phyloP scores from a whole-genome alignment of 2,797 vertebrate genomes.

The Trematomus bernacchii region DNA sequence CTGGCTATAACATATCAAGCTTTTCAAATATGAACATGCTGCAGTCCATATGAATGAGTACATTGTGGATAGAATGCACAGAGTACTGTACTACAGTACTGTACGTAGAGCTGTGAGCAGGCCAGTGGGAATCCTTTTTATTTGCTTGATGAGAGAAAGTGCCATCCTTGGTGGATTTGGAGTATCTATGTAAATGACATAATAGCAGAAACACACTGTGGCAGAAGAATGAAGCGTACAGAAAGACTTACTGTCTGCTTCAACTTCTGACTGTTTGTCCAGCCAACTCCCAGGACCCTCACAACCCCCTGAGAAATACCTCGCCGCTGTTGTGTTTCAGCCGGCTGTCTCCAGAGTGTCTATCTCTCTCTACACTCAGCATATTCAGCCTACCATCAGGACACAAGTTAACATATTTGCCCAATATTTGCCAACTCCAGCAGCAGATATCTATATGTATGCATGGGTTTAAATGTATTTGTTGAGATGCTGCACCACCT shows the following conservation, averaged over 20 bases:
- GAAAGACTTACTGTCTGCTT: conserved; percentile 36
- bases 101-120: background rate
- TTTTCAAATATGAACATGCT: background rate
- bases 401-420: background rate
- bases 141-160: conserved; percentile 12
- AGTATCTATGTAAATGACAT: conserved; percentile 19
- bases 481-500: background rate
- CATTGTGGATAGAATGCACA: background rate
- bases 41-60: background rate
- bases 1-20: background rate
- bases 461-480: background rate
- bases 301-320: conserved; percentile 60
- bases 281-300: conserved; percentile 33
- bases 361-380: background rate
- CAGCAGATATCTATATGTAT: background rate
- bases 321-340: conserved; percentile 27
- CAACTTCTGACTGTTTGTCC: conserved; percentile 45
- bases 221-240: background rate
- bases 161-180: conserved; percentile 12
- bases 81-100: background rate
- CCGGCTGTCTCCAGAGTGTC: background rate
- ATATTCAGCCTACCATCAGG: background rate
- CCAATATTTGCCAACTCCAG: background rate
- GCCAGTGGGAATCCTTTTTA: conserved; percentile 9
- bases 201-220: conserved; percentile 15